A percentile compares a stretch with the other conserved stretches of the same genome.
Conservation (phyloP, 2,113 vertebrate species). For the Larimichthys polyactis region DNA sequence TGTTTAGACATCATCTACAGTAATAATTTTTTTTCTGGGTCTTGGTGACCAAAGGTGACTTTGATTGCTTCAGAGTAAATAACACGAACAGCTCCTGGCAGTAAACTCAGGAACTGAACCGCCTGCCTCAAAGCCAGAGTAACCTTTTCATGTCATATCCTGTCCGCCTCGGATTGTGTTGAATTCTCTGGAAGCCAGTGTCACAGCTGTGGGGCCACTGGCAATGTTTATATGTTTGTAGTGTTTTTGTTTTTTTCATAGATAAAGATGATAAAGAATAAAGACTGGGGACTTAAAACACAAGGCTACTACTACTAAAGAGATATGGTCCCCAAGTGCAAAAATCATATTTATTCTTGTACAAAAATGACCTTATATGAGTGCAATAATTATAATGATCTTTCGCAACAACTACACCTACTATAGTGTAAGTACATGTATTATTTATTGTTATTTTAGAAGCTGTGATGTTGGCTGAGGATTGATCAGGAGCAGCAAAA, state of each 20-base stretch:
- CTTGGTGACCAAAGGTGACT: constrained; percentile 44
- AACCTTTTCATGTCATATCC: constrained; percentile 67
- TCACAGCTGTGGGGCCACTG: constrained; percentile 19
- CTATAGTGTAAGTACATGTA: too few relatives aligned
- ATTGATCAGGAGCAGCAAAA: too few relatives aligned
- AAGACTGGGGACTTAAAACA: not conserved
- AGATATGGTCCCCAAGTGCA: not conserved
- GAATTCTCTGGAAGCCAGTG: constrained; percentile 5
- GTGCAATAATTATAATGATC: too few relatives aligned
- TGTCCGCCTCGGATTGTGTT: constrained; percentile 8
- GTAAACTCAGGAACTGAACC: constrained; percentile 64
- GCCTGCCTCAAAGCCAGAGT: constrained; percentile 45
- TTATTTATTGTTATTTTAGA: too few relatives aligned
- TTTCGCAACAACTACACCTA: too few relatives aligned
- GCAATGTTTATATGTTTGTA: not conserved
- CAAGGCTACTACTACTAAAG: not conserved
- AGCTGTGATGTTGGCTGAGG: too few relatives aligned
- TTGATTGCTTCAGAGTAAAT: constrained; percentile 40
- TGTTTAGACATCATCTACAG: constrained; percentile 35
- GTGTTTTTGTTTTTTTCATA: not conserved
- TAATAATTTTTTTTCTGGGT: not conserved
- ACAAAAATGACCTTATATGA: too few relatives aligned
- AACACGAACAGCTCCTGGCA: constrained; percentile 42
- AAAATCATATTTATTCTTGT: too few relatives aligned
- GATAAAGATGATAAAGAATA: constrained; percentile 1